Evolutionary conservation across 1,140 invertebrate species (phyloP).

Genomic region (Micrasema longulum): DNA sequence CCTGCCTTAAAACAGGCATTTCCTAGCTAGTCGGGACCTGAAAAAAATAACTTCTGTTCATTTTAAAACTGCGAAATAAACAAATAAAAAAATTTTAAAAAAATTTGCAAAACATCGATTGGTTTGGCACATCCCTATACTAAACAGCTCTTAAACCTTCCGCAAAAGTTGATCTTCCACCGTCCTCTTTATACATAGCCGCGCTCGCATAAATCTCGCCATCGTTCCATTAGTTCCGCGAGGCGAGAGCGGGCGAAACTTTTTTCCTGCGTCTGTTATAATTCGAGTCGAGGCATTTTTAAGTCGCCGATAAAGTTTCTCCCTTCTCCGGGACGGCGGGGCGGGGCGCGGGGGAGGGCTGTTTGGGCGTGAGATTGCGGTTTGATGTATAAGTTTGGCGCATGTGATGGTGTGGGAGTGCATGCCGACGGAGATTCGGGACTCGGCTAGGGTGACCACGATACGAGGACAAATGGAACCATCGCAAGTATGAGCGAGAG

Average conservation of each 20-base stretch:
- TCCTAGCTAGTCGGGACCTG: too few species aligned
- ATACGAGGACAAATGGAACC: too few species aligned
- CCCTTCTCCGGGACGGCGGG: too few species aligned
- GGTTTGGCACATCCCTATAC: too few species aligned
- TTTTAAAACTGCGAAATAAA: too few species aligned
- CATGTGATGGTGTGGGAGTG: slow-evolving; percentile 6
- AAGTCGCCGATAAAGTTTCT: slow-evolving; percentile 8
- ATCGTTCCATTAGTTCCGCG: slow-evolving; percentile 23
- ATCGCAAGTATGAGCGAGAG: too few species aligned
- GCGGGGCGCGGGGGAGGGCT: neutral
- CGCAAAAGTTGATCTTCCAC: slow-evolving; percentile 17
- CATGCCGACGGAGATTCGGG: neutral
- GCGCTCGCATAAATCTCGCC: slow-evolving; percentile 37
- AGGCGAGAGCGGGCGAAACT: slow-evolving; percentile 18
- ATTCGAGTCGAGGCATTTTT: slow-evolving; percentile 25
- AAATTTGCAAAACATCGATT: too few species aligned
- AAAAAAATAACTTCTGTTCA: too few species aligned
- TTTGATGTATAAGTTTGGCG: slow-evolving; percentile 37
- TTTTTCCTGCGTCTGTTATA: slow-evolving; percentile 13
- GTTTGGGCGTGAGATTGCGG: slow-evolving; percentile 41
- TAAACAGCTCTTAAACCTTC: neutral
- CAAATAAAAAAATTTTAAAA: too few species aligned
- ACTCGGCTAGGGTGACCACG: slow-evolving; percentile 26
- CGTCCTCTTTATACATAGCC: slow-evolving; percentile 15
- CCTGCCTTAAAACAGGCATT: too few species aligned